Base-by-base conservation (phyloP, 2,797 vertebrate genomes). In the Sebastes minor region DNA sequence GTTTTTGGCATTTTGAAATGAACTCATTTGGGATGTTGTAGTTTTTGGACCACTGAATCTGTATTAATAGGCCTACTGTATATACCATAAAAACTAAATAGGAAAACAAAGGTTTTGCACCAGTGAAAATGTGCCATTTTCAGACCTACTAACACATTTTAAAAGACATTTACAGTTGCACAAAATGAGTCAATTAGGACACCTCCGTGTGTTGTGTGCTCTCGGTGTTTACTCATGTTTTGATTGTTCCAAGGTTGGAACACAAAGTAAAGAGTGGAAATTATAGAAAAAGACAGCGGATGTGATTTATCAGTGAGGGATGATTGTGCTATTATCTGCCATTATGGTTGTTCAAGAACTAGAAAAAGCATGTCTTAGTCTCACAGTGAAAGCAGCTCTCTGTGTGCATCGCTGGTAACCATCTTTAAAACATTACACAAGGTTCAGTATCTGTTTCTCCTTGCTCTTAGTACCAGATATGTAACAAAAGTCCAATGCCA, bases 251-350 rank as follows among this genome's bases (percentile, higher is more conserved):
- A 23, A 38, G 69, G 57, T 38, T 78, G 52, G 65, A 71, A 64
- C 68, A 79, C 27, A 22, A 78, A 73, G 23, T 59, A 22, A 68
- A 57, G 32, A 72, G 6, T 25, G 33, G 3, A 78, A 78, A 67
- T 67, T 25, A 70, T 1, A 32, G 53, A 71, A 74, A 74, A 66
- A 59, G 46, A 25, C 23, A 32, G 75, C 23, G 53, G 46, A 78
- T 76, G 46, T 62, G 18, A 78, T 85, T 83, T 82, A 59, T 62
- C 52, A 66, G 52, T 74, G 38, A 72, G 81, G 73, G 68, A 62
- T 78, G 60, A 76, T 68, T 65, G 46, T 14, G 28, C 35, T 68
- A 77, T 74, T 85, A 74, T 83, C 42, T 81, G 55, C 72, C 12
- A 52, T 76, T 84, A 67, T 49, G 8, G 1, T 56, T 69, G 57